Percentiles rank a stretch among this genome's conserved stretches.
Evolutionary conservation across 2,113 vertebrate species (phyloP).

Genomic region (Poicephalus gulielmi): DNA sequence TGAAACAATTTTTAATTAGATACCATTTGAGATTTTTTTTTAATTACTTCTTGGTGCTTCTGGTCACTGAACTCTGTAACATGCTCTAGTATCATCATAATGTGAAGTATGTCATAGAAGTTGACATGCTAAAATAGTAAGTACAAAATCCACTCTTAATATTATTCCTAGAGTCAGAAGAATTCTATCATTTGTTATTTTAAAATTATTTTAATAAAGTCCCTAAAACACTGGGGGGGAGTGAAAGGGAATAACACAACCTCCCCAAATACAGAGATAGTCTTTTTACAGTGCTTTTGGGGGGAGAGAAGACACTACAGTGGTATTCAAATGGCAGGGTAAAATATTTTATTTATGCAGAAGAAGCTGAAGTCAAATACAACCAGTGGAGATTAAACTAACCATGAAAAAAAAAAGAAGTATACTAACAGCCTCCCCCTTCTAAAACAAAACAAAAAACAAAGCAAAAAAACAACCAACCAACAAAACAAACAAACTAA

Average conservation of each 20-base stretch:
- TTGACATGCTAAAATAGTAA: slow-evolving; percentile 45
- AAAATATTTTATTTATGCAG: background rate
- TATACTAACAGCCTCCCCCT: background rate
- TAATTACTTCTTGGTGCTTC: slow-evolving; percentile 69
- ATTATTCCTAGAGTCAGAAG: slow-evolving; percentile 34
- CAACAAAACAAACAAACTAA: background rate
- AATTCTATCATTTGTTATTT: slow-evolving; percentile 1
- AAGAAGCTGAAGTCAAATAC: background rate
- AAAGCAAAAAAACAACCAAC: background rate
- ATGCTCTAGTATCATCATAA: slow-evolving; percentile 60
- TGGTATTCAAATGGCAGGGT: background rate
- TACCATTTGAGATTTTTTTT: slow-evolving; percentile 71
- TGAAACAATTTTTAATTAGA: slow-evolving; percentile 78
- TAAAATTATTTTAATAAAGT: slow-evolving; percentile 23
- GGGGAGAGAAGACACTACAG: background rate
- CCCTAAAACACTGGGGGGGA: background rate
- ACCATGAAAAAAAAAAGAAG: background rate
- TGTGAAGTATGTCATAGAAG: slow-evolving; percentile 53
- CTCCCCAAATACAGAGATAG: background rate
- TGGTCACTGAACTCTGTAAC: slow-evolving; percentile 69
- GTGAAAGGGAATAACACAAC: background rate
- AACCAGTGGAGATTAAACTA: background rate
- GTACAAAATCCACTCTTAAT: slow-evolving; percentile 23
- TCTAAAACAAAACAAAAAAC: background rate
- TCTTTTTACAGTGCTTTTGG: background rate